Evolutionary conservation across 2,113 vertebrate genomes (phyloP), one percentile per base, ranked within the genome.

Genomic region (Vireo altiloquus): DNA sequence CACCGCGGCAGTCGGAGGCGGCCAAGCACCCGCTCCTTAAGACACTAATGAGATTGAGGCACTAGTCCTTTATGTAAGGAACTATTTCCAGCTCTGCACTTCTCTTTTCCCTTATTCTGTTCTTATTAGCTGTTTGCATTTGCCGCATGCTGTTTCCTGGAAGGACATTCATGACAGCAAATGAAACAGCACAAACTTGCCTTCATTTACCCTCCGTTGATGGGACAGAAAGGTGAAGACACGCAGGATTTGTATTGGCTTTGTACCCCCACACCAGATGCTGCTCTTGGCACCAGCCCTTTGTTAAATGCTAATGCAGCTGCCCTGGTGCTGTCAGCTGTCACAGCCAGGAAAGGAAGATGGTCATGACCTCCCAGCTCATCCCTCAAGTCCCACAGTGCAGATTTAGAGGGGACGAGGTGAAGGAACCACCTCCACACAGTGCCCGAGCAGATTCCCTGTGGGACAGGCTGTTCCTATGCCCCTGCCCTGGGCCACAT

Each of bases 41-140:
- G 92, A 94, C 87, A 15, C 35, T 98, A 98, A 97, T 95, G 92
- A 82, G 97, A 95, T 98, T 96, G 92, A 59, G 44, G 64, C n/a
- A 21, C 90, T 35, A 91, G 93, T 39, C 77, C 88, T 91, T 97
- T 94, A 95, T 64, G 37, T 96, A 96, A 96, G 90, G 44, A 87
- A 69, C 90, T 97, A 94, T 92, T 96, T 95, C 75, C 81, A 94
- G 83, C 87, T 50, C 56, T 11, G 57, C 18, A 8, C 33, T 86
- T 64, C n/a, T 93, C 81, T 68, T 81, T 71, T 59, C 10, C 54
- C n/a, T 75, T 30, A 6, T 35, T 85, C 46, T 60, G 42, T 8
- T 65, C 64, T 53, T 23, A 49, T 39, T 33, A 82, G 66, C 30
- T 25, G n/a, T 31, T 53, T 24, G 87, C 3, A 2, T 49, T 81